Base-by-base conservation (phyloP, 1,140 invertebrate species). In the Penaeus indicus region DNA sequence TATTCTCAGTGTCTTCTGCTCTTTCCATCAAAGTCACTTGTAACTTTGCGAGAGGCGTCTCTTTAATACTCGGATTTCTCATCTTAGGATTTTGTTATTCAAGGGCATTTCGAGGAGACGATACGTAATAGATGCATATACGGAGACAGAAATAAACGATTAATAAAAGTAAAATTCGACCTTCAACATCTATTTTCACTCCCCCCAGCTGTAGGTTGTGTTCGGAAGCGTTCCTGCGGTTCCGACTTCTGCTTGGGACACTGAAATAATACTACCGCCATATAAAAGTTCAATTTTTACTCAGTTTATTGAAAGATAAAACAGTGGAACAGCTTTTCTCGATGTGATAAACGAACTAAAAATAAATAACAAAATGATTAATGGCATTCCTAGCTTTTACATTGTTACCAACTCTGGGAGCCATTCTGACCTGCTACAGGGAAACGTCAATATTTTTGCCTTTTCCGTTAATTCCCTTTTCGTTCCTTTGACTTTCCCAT, bases 371-470 rank as follows among this genome's bases (percentile, higher is more conserved):
- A 54, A 54, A 54, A 54, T 54, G 54, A 54, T 54, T 54, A 54
- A 54, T 54, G 54, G 54, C 54, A 54, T 54, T 54, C 54, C 54
- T 54, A 54, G 16, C 54, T 54, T 32, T 87, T 77, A 67, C 78
- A 87, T 87, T 87, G 85, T 87, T 54, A 87, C 54, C 82, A 72
- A 67, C 64, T 67, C 61, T 54, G 63, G 85, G 85, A 79, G 78
- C 77, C 85, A 62, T 47, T 32, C 77, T 80, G 85, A 86, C 78
- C 79, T 62, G 85, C 85, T 67, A 87, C 62, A 54, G 54, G 62
- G 77, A 87, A 87, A 87, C 85, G 63, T 87, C 85, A 87, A 87
- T 87, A 87, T 87, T 87, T 80, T 87, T 64, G 85, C 78, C 85
- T 81, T 81, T 87, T 81, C 78, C 79, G 78, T 72, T 82, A 87